Conservation (phyloP, 2,888 invertebrate genomes). For the Drosophila pseudotalamancana region DNA sequence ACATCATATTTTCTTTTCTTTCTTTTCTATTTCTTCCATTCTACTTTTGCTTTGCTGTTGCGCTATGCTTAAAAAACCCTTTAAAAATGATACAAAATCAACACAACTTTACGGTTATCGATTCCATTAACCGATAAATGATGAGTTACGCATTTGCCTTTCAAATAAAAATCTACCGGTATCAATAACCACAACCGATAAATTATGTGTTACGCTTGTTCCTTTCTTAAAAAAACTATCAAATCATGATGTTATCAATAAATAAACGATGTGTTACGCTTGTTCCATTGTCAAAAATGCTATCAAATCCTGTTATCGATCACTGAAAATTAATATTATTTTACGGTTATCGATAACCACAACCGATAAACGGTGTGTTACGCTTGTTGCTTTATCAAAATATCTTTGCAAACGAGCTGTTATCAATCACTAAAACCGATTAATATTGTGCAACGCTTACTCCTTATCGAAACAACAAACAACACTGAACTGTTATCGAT, state of each 20-base stretch:
- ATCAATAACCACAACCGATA: not conserved
- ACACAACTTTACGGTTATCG: conserved; percentile 1
- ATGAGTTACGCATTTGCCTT: not conserved
- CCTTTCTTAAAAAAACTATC: not conserved
- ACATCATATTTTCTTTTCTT: conserved; percentile 46
- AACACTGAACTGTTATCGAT: too few species aligned
- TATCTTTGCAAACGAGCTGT: too few species aligned
- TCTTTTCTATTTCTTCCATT: conserved; percentile 66
- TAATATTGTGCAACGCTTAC: not conserved
- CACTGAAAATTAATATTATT: not conserved
- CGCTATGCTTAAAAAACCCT: conserved; percentile 22
- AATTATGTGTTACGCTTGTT: not conserved
- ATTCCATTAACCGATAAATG: not conserved
- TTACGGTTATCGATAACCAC: conserved; percentile 1
- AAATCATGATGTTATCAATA: not conserved
- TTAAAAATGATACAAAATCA: conserved; percentile 12
- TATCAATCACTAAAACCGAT: too few species aligned
- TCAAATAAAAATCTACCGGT: not conserved
- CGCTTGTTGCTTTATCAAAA: too few species aligned
- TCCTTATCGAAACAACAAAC: not conserved
- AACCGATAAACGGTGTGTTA: conserved; percentile 15
- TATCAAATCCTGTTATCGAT: not conserved
- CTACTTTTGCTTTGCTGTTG: conserved; percentile 37
- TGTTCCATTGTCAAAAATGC: not conserved
- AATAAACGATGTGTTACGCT: not conserved